These are phyloP conservation scores for Trachelus stipa DNA, from an alignment of 2,888 invertebrate genomes.

Conservation along the genomic window DNA sequence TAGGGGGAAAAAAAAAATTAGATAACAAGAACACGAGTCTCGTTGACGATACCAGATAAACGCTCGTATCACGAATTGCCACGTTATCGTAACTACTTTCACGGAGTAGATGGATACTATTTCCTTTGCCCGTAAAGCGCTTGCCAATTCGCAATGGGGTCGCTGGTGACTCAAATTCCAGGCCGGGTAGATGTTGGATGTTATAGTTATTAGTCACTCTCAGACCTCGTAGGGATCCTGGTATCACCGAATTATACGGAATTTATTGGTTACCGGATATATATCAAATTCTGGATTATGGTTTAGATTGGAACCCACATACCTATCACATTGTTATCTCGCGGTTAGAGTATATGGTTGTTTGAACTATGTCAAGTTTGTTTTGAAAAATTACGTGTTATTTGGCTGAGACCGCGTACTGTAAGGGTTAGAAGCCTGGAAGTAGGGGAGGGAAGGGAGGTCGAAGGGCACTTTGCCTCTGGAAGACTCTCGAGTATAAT, in stretches of 20 bases:
- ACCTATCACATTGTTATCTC: not conserved
- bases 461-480: not conserved
- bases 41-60: no score
- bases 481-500: slow-evolving; percentile 52
- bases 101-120: no score
- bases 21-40: no score
- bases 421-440: not conserved
- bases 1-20: no score
- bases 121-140: no score
- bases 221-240: not conserved
- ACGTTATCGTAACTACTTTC: no score
- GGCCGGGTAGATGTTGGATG: no score
- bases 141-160: no score
- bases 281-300: not conserved
- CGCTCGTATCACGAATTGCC: no score
- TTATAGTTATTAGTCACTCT: not conserved
- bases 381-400: not conserved
- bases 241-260: not conserved
- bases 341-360: not conserved
- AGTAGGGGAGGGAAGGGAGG: slow-evolving; percentile 11
- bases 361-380: not conserved
- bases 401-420: not conserved
- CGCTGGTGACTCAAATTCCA: no score
- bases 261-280: not conserved
- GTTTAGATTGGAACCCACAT: not conserved